Evolutionary conservation across 2,797 vertebrate species (phyloP).

Genomic region (Silurus lanzhouensis): DNA sequence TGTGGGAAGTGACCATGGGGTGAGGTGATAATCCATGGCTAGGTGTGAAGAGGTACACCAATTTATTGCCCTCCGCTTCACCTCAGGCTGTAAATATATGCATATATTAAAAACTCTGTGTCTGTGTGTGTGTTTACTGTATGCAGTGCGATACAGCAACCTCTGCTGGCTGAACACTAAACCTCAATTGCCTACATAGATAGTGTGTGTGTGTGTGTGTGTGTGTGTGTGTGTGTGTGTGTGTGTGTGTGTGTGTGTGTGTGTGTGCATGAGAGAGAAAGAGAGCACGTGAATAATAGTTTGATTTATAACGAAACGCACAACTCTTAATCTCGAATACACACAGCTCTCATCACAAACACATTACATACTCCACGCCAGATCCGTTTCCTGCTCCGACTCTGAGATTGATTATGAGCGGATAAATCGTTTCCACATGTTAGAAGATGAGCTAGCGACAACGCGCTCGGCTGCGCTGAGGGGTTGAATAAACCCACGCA

Average conservation of each 20-base stretch:
- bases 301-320: constrained; percentile 38
- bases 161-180: constrained; percentile 52
- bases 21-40: too few relatives aligned
- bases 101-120: not conserved
- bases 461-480: too few relatives aligned
- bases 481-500: not conserved
- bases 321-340: constrained; percentile 38
- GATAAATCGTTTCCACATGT: constrained; percentile 36
- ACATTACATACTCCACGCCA: constrained; percentile 7
- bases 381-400: constrained; percentile 15
- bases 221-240: constrained; percentile 17
- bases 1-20: too few relatives aligned
- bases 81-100: too few relatives aligned
- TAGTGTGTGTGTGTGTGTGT: not conserved
- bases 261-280: not conserved
- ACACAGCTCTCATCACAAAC: constrained; percentile 41
- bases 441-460: constrained; percentile 3
- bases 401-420: constrained; percentile 17
- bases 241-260: constrained; percentile 5
- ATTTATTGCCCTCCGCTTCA: too few relatives aligned
- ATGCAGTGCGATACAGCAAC: constrained; percentile 47
- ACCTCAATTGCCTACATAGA: constrained; percentile 30
- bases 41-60: too few relatives aligned
- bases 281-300: constrained; percentile 8
- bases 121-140: not conserved